Evolutionary conservation across 2,797 vertebrate genomes (phyloP).

Genomic region (Danio tinwini): DNA sequence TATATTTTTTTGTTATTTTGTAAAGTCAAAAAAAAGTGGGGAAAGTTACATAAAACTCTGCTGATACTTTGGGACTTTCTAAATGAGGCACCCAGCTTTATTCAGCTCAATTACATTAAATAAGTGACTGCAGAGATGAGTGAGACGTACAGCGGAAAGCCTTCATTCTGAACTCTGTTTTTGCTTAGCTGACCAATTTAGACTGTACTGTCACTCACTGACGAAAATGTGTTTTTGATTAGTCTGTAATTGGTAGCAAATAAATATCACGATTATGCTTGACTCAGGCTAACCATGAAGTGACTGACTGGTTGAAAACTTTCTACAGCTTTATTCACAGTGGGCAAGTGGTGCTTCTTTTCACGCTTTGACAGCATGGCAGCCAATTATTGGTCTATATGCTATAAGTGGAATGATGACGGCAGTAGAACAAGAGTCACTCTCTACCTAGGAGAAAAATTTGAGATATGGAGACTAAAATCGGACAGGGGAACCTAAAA

Average conservation of each 20-base stretch:
- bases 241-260: constrained; percentile 17
- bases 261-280: constrained; percentile 23
- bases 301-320: constrained; percentile 25
- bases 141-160: background rate
- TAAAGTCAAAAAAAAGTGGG: background rate
- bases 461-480: background rate
- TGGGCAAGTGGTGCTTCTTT: constrained; percentile 6
- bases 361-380: constrained; percentile 17
- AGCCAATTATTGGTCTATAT: constrained; percentile 42
- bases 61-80: background rate
- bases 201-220: constrained; percentile 9
- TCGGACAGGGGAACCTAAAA: background rate
- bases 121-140: background rate
- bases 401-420: constrained; percentile 15
- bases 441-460: constrained; percentile 6
- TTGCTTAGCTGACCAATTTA: constrained; percentile 21
- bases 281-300: constrained; percentile 18
- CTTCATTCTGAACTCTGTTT: constrained; percentile 5
- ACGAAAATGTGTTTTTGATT: constrained; percentile 32
- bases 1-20: background rate
- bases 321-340: constrained; percentile 43
- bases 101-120: constrained; percentile 5
- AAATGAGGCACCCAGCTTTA: background rate
- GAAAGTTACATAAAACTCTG: too few relatives aligned
- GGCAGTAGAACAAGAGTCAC: background rate